Evolutionary conservation across 2,113 vertebrate genomes (phyloP).

Genomic region (Donacobius atricapilla): DNA sequence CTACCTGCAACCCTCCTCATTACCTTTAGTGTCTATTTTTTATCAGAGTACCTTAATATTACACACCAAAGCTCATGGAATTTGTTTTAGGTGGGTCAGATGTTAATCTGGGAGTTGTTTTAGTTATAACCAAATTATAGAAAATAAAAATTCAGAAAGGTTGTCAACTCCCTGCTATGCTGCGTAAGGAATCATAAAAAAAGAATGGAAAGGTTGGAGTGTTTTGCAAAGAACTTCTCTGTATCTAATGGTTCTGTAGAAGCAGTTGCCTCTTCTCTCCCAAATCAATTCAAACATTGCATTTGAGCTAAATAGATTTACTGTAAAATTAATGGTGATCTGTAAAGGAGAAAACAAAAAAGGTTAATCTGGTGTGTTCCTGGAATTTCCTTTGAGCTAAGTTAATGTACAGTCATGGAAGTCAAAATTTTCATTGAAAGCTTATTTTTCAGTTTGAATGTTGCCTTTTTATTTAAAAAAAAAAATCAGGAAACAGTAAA

Average conservation of each 20-base stretch:
- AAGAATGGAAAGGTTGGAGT: not conserved
- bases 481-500: not conserved
- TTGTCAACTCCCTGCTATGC: not conserved
- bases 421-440: not conserved
- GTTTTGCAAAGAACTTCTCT: not conserved
- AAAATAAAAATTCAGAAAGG: not conserved
- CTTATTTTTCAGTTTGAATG: not conserved
- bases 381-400: not conserved
- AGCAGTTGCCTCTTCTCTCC: not conserved
- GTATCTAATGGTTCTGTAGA: not conserved
- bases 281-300: not conserved
- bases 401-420: not conserved
- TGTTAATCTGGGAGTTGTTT: not conserved
- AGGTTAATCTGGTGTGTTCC: not conserved
- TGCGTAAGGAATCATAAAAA: not conserved
- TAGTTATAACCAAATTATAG: not conserved
- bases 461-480: not conserved
- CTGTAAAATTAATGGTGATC: not conserved
- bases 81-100: not conserved
- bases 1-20: not conserved
- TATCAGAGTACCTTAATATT: not conserved
- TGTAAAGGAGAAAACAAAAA: not conserved
- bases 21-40: not conserved
- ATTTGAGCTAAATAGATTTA: not conserved
- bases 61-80: not conserved